Conservation (phyloP, 1,140 invertebrate genomes). For the Trichonephila clavata region DNA sequence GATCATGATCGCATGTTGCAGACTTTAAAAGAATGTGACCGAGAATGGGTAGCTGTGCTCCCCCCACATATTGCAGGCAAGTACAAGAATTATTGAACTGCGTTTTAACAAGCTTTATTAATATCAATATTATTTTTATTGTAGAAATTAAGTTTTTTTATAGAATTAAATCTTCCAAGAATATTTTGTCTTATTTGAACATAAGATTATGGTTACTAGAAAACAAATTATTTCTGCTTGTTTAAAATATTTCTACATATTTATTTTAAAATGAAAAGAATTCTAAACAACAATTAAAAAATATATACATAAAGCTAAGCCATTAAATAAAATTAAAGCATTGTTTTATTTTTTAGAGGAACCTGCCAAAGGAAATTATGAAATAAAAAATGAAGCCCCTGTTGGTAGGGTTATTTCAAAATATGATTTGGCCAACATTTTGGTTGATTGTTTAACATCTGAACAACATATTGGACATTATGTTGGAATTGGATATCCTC, state of each 20-base stretch:
- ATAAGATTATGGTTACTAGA: too few relatives aligned
- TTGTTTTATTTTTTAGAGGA: constrained; percentile 76
- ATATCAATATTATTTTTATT: too few relatives aligned
- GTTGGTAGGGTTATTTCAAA: constrained; percentile 88
- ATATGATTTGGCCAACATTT: constrained; percentile 87
- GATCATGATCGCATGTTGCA: constrained; percentile 91
- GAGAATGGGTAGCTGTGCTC: constrained; percentile 89
- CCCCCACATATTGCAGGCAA: constrained; percentile 91
- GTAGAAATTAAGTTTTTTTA: too few relatives aligned
- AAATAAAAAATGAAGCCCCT: constrained; percentile 84
- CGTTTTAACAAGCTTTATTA: too few relatives aligned
- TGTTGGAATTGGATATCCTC: constrained; percentile 76
- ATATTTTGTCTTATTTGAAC: too few relatives aligned
- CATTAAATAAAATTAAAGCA: neutral
- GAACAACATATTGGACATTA: constrained; percentile 76
- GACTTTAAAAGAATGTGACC: constrained; percentile 84
- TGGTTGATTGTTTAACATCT: constrained; percentile 85
- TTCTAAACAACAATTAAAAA: too few relatives aligned
- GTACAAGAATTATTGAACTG: neutral
- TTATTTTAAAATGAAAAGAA: too few relatives aligned
- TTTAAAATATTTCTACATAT: too few relatives aligned
- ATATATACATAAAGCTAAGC: too few relatives aligned
- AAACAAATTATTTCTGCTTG: too few relatives aligned
- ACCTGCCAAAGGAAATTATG: constrained; percentile 80
- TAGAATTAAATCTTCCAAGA: too few relatives aligned